These are phyloP conservation scores for Heteromyza rotundicornis DNA, from an alignment of 2,888 invertebrate genomes.

Conservation along the genomic window DNA sequence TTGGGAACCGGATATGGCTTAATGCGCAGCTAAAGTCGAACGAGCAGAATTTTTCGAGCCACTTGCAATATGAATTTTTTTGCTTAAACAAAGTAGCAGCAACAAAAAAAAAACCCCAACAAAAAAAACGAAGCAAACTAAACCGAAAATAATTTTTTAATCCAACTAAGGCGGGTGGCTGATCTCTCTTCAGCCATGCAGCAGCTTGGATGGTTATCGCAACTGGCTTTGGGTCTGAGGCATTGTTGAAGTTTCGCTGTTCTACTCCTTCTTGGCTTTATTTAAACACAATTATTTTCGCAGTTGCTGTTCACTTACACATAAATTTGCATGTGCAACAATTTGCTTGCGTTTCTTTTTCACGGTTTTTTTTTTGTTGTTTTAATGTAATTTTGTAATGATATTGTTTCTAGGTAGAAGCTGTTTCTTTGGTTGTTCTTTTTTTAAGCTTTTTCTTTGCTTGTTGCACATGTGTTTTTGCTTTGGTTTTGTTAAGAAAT, in stretches of 20 bases:
- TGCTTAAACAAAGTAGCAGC: constrained; percentile 7
- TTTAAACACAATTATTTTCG: constrained; percentile 53
- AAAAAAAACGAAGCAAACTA: constrained; percentile 19
- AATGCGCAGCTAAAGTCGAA: constrained; percentile 39
- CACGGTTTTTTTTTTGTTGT: constrained; percentile 16
- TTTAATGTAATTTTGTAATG: neutral
- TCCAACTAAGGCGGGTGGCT: neutral
- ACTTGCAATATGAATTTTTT: neutral
- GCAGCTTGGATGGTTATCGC: too few species aligned
- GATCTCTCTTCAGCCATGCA: neutral
- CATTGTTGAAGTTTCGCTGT: neutral
- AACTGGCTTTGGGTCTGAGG: too few species aligned
- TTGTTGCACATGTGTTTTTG: too few species aligned
- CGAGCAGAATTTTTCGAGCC: neutral
- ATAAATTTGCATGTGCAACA: constrained; percentile 58
- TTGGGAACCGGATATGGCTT: constrained; percentile 57
- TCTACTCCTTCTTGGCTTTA: constrained; percentile 32
- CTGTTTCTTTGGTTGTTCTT: neutral
- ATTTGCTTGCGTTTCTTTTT: constrained; percentile 40
- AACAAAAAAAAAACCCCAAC: neutral
- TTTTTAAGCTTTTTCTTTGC: constrained; percentile 18
- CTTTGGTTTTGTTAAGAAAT: too few species aligned
- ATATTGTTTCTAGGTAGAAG: neutral
- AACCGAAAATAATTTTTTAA: constrained; percentile 6
- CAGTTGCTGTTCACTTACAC: constrained; percentile 47